Percentiles rank a stretch among this genome's conserved stretches.
Conservation (phyloP, 2,888 invertebrate genomes). For the Prosapia bicincta region DNA sequence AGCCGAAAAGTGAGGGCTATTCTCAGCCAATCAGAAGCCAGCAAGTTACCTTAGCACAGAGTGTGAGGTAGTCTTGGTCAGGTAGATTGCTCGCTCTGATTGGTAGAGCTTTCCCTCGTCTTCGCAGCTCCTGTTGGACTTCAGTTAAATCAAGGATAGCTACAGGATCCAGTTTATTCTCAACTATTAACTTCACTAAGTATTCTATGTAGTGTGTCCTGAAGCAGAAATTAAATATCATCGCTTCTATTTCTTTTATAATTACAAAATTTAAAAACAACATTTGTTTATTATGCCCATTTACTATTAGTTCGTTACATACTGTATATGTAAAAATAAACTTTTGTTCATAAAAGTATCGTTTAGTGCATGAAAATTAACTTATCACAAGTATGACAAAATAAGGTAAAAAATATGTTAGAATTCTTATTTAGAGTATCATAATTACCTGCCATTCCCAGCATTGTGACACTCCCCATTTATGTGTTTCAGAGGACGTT, state of each 20-base stretch:
- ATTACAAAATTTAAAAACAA: neutral
- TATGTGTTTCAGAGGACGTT: no score
- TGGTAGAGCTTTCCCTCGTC: constrained; percentile 80
- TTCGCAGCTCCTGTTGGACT: constrained; percentile 80
- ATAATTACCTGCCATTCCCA: no score
- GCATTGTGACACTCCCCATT: no score
- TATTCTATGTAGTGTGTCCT: constrained; percentile 96
- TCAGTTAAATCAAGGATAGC: constrained; percentile 83
- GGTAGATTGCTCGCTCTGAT: constrained; percentile 77
- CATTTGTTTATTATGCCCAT: neutral
- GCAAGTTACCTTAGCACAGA: constrained; percentile 66
- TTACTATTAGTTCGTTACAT: neutral
- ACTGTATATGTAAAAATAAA: no score
- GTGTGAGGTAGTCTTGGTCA: constrained; percentile 78
- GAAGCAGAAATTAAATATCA: constrained; percentile 44
- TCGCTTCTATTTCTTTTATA: neutral
- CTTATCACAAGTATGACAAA: no score
- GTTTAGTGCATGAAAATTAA: no score
- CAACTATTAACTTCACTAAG: constrained; percentile 82
- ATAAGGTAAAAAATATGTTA: no score
- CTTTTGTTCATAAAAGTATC: neutral
- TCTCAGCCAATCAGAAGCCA: constrained; percentile 4
- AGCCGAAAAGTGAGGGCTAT: neutral
- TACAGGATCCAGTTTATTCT: constrained; percentile 81
- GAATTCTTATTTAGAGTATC: no score